Conservation (phyloP, 2,113 vertebrate species). For the Limanda limanda region DNA sequence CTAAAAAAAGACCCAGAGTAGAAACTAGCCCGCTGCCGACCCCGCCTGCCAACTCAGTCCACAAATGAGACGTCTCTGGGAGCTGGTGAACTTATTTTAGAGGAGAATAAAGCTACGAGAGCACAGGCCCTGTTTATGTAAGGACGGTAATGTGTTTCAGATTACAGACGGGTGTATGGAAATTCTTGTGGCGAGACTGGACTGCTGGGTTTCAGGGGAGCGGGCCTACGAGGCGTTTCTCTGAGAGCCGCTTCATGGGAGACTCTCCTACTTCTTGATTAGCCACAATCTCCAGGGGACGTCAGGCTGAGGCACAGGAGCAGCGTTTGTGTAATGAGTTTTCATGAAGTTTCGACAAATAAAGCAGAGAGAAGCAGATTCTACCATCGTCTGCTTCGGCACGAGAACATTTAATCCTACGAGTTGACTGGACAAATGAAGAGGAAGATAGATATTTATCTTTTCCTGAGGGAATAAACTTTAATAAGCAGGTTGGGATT, state of each 20-base stretch:
- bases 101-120: slow-evolving; percentile 70
- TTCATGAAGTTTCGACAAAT: neutral
- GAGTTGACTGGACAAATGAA: no score
- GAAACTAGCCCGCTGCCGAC: slow-evolving; percentile 50
- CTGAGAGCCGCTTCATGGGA: neutral
- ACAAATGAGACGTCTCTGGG: slow-evolving; percentile 82
- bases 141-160: slow-evolving; percentile 88
- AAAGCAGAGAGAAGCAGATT: no score
- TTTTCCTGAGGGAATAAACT: no score
- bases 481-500: no score
- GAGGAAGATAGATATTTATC: no score
- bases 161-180: slow-evolving; percentile 89
- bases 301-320: slow-evolving; percentile 5
- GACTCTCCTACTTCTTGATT: slow-evolving; percentile 8
- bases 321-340: slow-evolving; percentile 8
- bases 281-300: slow-evolving; percentile 16
- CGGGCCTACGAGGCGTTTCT: slow-evolving; percentile 34
- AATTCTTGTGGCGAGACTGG: slow-evolving; percentile 90
- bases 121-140: slow-evolving; percentile 84
- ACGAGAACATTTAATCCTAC: no score
- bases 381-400: neutral
- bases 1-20: neutral
- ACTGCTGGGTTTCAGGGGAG: slow-evolving; percentile 73
- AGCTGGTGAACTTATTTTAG: slow-evolving; percentile 82
- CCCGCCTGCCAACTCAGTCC: slow-evolving; percentile 77